Evolutionary conservation across 1,140 invertebrate genomes (phyloP).

Genomic region (Heliothis subflexa): DNA sequence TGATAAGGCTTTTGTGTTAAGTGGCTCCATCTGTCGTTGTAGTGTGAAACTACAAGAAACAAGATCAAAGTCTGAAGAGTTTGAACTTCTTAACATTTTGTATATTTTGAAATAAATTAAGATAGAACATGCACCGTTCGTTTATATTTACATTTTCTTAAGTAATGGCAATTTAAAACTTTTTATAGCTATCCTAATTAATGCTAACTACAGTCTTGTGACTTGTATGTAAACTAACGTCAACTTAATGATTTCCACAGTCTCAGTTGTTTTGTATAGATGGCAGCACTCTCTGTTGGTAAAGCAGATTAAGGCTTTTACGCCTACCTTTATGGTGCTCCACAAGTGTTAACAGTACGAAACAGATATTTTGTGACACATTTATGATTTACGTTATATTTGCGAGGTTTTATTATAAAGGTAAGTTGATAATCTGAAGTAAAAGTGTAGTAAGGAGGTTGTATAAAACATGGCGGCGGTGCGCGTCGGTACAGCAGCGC

Average conservation of each 20-base stretch:
- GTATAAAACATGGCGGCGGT: slow-evolving; percentile 67
- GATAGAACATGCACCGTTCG: neutral
- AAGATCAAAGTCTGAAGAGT: slow-evolving; percentile 2
- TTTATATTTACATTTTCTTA: neutral
- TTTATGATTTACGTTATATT: neutral
- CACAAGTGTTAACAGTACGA: neutral
- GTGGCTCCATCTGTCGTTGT: slow-evolving; percentile 22
- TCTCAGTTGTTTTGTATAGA: slow-evolving; percentile 50
- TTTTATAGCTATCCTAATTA: neutral
- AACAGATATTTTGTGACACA: neutral
- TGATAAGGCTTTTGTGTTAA: slow-evolving; percentile 12
- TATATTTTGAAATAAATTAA: neutral
- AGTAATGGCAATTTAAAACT: neutral
- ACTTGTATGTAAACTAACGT: slow-evolving; percentile 5
- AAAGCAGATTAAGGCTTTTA: slow-evolving; percentile 72
- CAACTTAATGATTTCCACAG: slow-evolving; percentile 21
- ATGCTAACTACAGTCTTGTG: neutral
- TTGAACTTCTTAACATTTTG: neutral
- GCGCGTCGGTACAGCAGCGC: slow-evolving; percentile 75
- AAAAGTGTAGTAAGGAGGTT: slow-evolving; percentile 55
- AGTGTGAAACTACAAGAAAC: neutral
- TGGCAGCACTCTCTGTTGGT: slow-evolving; percentile 60
- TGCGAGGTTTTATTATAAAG: neutral
- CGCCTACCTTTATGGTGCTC: slow-evolving; percentile 34
- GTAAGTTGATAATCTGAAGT: slow-evolving; percentile 12